A percentile compares a stretch with the other conserved stretches of the same genome.
phyloP scores from a whole-genome alignment of 2,113 vertebrate genomes.

The Phoxinus phoxinus region DNA sequence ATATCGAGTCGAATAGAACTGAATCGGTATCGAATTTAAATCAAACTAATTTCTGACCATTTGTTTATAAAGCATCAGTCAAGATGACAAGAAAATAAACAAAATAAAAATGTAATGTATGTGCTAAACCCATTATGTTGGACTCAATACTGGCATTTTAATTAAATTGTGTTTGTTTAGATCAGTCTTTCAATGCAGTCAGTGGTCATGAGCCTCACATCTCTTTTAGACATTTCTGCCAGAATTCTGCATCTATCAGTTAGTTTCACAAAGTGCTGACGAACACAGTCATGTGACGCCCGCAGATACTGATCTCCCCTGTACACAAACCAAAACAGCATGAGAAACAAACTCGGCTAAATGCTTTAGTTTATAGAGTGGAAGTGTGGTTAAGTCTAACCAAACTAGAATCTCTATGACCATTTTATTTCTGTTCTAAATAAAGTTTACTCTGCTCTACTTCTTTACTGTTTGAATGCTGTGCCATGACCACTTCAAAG shows the following conservation, averaged over 20 bases:
- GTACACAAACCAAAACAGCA: neutral
- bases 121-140: neutral
- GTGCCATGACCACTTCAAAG: constrained; percentile 12
- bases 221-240: constrained; percentile 40
- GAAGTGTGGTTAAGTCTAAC: neutral
- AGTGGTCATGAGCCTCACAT: constrained; percentile 13
- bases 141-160: neutral
- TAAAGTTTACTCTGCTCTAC: constrained; percentile 30
- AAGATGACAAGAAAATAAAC: neutral
- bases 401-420: neutral
- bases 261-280: constrained; percentile 36
- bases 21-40: no score
- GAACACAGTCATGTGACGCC: constrained; percentile 2
- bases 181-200: neutral
- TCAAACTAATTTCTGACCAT: no score
- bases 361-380: neutral
- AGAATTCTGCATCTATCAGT: constrained; percentile 37
- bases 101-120: neutral
- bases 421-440: constrained; percentile 14
- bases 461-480: constrained; percentile 16
- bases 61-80: neutral
- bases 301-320: neutral
- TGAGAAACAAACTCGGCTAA: neutral
- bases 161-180: neutral
- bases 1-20: no score